Evolutionary conservation across 2,888 invertebrate genomes (phyloP).

Genomic region (Apoda limacodes): DNA sequence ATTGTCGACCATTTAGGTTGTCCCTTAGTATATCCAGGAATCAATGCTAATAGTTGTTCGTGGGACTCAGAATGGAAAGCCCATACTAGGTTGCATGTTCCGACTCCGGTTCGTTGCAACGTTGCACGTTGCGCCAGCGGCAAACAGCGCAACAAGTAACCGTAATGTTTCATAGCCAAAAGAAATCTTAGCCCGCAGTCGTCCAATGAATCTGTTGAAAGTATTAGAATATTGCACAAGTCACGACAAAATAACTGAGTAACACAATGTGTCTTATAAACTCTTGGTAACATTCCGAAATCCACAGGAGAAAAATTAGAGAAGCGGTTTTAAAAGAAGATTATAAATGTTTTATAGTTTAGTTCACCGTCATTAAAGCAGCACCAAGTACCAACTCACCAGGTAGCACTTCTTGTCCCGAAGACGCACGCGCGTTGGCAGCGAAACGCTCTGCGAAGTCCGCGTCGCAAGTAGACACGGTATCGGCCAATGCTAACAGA

Average conservation of each 20-base stretch:
- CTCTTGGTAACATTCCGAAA: too few relatives aligned
- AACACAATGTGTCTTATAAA: too few relatives aligned
- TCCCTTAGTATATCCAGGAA: slow-evolving; percentile 89
- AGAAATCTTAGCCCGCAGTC: slow-evolving; percentile 97
- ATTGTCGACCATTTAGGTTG: slow-evolving; percentile 91
- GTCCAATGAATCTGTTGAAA: slow-evolving; percentile 91
- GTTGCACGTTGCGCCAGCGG: slow-evolving; percentile 89
- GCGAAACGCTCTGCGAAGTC: slow-evolving; percentile 86
- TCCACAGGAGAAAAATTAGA: too few relatives aligned
- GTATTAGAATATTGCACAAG: too few relatives aligned
- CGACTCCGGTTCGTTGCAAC: slow-evolving; percentile 88
- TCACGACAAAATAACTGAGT: too few relatives aligned
- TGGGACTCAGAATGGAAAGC: slow-evolving; percentile 99
- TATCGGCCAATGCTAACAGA: slow-evolving; percentile 97
- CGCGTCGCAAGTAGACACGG: slow-evolving; percentile 93
- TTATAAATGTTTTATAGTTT: too few relatives aligned
- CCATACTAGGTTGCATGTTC: slow-evolving; percentile 95
- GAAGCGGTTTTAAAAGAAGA: too few relatives aligned
- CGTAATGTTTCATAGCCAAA: slow-evolving; percentile 97
- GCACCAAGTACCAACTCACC: slow-evolving; percentile 34
- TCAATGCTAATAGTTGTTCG: slow-evolving; percentile 90
- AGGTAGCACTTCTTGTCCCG: slow-evolving; percentile 46
- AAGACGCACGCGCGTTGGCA: slow-evolving; percentile 45
- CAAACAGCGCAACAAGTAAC: slow-evolving; percentile 92
- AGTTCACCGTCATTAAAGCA: not conserved